Conservation (phyloP, 2,888 invertebrate species). For the Dendrolimus pini region DNA sequence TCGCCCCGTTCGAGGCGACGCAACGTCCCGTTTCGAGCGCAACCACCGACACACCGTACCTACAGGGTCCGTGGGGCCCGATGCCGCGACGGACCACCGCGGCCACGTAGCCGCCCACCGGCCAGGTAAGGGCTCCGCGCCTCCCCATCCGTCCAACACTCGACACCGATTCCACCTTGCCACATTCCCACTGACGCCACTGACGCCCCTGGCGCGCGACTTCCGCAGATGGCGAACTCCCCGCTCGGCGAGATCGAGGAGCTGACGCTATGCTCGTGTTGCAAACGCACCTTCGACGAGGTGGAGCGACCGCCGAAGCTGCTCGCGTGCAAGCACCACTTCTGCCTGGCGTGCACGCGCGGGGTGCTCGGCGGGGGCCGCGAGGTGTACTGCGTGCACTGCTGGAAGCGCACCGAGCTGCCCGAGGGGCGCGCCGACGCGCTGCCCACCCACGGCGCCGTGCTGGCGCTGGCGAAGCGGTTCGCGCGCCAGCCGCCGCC, state of each 20-base stretch:
- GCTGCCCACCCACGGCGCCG: slow-evolving; percentile 81
- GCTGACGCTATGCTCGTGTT: slow-evolving; percentile 84
- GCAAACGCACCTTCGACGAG: slow-evolving; percentile 85
- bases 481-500: slow-evolving; percentile 12
- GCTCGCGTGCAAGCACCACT: slow-evolving; percentile 86
- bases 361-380: slow-evolving; percentile 80
- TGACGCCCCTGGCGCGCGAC: slow-evolving; percentile 2
- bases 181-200: slow-evolving; percentile 12
- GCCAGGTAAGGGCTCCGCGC: slow-evolving; percentile 24
- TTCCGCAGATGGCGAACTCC: slow-evolving; percentile 74
- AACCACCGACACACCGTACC: neutral
- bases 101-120: slow-evolving; percentile 17
- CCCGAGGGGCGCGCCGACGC: slow-evolving; percentile 81
- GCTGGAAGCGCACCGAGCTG: slow-evolving; percentile 84
- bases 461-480: slow-evolving; percentile 77
- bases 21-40: neutral
- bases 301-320: slow-evolving; percentile 83
- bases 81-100: slow-evolving; percentile 12
- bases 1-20: neutral
- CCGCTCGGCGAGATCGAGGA: slow-evolving; percentile 83
- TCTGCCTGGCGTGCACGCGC: slow-evolving; percentile 85
- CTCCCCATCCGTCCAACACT: slow-evolving; percentile 20
- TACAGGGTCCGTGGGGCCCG: slow-evolving; percentile 16
- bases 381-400: slow-evolving; percentile 83
- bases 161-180: slow-evolving; percentile 11